Conservation (phyloP, 2,797 vertebrate genomes). For the Ambastaia sidthimunki region DNA sequence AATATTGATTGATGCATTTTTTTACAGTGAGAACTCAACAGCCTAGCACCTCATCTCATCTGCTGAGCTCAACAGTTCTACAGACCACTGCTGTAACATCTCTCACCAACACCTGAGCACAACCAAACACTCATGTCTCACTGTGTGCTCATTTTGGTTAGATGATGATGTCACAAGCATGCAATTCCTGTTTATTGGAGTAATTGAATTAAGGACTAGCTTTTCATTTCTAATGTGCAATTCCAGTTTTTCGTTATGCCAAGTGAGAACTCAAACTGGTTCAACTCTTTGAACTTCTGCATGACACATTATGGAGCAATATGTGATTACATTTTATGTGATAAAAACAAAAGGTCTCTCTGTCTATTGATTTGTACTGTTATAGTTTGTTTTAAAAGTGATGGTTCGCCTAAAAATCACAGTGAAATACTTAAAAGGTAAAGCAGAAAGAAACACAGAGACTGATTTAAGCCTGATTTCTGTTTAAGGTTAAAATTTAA, state of each 20-base stretch:
- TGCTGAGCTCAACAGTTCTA: slow-evolving; percentile 44
- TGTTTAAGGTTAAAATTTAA: slow-evolving; percentile 14
- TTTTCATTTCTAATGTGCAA: not conserved
- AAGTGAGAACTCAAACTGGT: not conserved
- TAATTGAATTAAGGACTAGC: not conserved
- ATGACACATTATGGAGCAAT: not conserved
- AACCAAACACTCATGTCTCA: not conserved
- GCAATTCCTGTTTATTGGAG: too few species aligned
- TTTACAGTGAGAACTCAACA: slow-evolving; percentile 2
- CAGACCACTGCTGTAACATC: slow-evolving; percentile 8
- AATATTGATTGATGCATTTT: slow-evolving; percentile 2
- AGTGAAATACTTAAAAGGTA: not conserved
- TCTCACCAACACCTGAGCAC: slow-evolving; percentile 27
- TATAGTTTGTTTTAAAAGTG: not conserved
- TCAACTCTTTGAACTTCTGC: not conserved
- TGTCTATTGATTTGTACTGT: not conserved
- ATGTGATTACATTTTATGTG: not conserved
- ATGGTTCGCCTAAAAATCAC: not conserved
- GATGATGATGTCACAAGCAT: too few species aligned
- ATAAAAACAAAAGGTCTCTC: not conserved
- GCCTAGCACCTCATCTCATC: not conserved
- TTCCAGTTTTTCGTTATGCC: not conserved
- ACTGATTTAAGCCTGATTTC: not conserved
- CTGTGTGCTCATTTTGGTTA: not conserved
- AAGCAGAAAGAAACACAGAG: not conserved